phyloP scores from a whole-genome alignment of 2,797 vertebrate species.

The Malurus splendens region DNA sequence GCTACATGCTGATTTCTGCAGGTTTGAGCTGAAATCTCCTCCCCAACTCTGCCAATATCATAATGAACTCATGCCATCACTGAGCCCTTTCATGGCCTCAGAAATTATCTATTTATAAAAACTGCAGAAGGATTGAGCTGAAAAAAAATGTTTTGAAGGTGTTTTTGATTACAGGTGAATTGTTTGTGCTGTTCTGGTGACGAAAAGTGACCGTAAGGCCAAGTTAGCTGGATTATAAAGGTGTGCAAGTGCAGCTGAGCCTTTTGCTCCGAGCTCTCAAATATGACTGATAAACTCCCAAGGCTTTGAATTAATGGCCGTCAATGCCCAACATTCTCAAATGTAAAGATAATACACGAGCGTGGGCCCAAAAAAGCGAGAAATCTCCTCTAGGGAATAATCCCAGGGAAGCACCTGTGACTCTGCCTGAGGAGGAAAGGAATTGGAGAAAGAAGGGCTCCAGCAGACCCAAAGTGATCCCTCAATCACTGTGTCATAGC shows the following conservation, averaged over 20 bases:
- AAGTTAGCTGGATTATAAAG: background rate
- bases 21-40: background rate
- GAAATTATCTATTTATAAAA: background rate
- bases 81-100: background rate
- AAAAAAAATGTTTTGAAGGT: background rate
- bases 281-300: background rate
- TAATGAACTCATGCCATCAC: background rate
- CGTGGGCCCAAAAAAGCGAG: background rate
- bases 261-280: background rate
- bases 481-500: background rate
- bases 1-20: background rate
- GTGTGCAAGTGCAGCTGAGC: background rate
- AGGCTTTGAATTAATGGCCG: background rate
- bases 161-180: background rate
- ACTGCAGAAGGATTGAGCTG: background rate
- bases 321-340: background rate
- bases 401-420: background rate
- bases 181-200: background rate
- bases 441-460: background rate
- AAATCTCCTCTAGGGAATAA: background rate
- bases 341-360: background rate
- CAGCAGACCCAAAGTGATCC: background rate
- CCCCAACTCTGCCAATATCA: fast-evolving
- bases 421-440: fast-evolving
- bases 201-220: background rate